Evolutionary conservation across 2,113 vertebrate genomes (phyloP).

Genomic region (Neogobius melanostomus): DNA sequence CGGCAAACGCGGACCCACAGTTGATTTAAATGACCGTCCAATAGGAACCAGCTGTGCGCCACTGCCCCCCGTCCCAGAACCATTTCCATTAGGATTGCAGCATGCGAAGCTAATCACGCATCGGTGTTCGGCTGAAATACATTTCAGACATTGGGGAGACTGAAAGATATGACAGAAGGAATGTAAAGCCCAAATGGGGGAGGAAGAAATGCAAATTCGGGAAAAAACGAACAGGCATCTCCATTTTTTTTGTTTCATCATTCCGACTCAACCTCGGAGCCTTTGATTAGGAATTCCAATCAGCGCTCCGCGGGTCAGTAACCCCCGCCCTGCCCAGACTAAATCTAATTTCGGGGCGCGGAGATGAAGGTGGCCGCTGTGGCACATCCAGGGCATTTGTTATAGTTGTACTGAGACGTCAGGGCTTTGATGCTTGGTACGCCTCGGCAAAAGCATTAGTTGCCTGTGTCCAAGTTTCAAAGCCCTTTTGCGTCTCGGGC

Average conservation of each 20-base stretch:
- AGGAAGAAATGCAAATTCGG: conserved; percentile 43
- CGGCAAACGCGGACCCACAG: conserved; percentile 28
- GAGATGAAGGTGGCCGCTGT: neutral
- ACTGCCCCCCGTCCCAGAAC: conserved; percentile 13
- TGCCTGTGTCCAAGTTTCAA: too few species aligned
- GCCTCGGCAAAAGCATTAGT: too few species aligned
- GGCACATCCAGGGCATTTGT: conserved; percentile 11
- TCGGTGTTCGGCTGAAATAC: conserved; percentile 53
- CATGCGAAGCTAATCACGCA: conserved; percentile 63
- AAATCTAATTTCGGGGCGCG: conserved; percentile 13
- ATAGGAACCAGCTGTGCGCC: conserved; percentile 53
- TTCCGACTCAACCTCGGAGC: conserved; percentile 9
- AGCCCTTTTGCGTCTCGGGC: too few species aligned
- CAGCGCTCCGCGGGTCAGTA: conserved; percentile 19
- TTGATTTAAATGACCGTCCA: conserved; percentile 35
- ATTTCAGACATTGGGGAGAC: conserved; percentile 29
- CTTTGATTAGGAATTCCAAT: conserved; percentile 47
- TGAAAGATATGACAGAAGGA: conserved; percentile 32
- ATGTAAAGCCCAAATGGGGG: conserved; percentile 40
- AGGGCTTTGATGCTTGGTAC: neutral
- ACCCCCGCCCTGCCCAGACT: neutral
- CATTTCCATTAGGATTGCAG: conserved; percentile 62
- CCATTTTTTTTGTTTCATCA: conserved; percentile 45
- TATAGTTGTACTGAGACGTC: neutral
- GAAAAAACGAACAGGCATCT: conserved; percentile 33